Percentiles rank a stretch among this genome's conserved stretches.
These are phyloP conservation scores for Idaea straminata DNA, from an alignment of 2,888 invertebrate species.

Conservation along the genomic window DNA sequence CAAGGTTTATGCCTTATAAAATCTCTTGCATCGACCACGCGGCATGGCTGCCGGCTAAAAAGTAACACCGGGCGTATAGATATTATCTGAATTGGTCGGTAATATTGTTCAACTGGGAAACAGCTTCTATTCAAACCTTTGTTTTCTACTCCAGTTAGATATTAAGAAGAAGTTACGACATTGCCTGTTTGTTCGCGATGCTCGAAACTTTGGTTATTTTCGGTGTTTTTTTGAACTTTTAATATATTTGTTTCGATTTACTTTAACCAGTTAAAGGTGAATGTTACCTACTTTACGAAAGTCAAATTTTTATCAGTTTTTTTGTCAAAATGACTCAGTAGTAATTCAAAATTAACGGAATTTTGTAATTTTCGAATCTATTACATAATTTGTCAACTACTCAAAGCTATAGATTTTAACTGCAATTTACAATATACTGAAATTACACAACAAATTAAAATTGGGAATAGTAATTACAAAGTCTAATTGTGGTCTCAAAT, in stretches of 20 bases:
- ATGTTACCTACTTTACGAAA: neutral
- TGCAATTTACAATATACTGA: too few relatives aligned
- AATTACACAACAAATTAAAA: too few relatives aligned
- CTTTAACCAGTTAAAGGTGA: neutral
- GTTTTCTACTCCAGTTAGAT: conserved; percentile 33
- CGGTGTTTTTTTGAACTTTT: conserved; percentile 23
- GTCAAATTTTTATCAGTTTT: neutral
- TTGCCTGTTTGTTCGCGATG: conserved; percentile 33
- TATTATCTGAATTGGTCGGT: conserved; percentile 57
- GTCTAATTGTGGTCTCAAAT: too few relatives aligned
- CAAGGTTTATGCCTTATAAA: conserved; percentile 73
- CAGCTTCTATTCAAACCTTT: conserved; percentile 36
- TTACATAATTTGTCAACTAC: too few relatives aligned
- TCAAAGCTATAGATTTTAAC: too few relatives aligned
- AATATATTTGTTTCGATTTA: conserved; percentile 10
- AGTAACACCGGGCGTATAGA: conserved; percentile 52
- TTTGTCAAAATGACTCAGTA: too few relatives aligned
- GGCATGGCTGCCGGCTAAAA: conserved; percentile 52
- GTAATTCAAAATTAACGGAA: too few relatives aligned
- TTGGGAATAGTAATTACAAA: too few relatives aligned
- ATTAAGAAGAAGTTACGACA: conserved; percentile 36
- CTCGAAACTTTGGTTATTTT: conserved; percentile 30
- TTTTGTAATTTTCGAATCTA: too few relatives aligned
- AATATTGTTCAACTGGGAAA: conserved; percentile 46
- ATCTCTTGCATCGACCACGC: conserved; percentile 58